Conservation (phyloP, 2,888 invertebrate species). For the Chorisops tibialis region DNA sequence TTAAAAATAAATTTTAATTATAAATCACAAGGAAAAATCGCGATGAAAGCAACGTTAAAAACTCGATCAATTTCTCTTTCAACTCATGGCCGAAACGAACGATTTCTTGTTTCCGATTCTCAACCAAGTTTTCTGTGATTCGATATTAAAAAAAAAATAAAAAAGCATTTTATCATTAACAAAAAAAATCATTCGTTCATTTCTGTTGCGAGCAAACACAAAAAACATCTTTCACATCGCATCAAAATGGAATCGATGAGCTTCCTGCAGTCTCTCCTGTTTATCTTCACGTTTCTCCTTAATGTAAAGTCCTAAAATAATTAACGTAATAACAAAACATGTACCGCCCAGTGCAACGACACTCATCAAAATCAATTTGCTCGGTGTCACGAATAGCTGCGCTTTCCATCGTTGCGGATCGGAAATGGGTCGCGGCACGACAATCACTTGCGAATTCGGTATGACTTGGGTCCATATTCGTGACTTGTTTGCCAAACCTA, state of each 20-base stretch:
- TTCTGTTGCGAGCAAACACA: conserved; percentile 6
- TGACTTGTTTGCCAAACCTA: conserved; percentile 69
- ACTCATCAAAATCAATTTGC: conserved; percentile 87
- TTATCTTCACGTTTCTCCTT: conserved; percentile 83
- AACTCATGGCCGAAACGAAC: too few relatives aligned
- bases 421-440: conserved; percentile 80
- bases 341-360: conserved; percentile 84
- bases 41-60: too few relatives aligned
- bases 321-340: conserved; percentile 77
- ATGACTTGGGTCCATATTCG: conserved; percentile 88
- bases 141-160: too few relatives aligned
- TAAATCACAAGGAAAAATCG: too few relatives aligned
- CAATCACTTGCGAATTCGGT: conserved; percentile 96
- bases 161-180: conserved; percentile 14
- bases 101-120: too few relatives aligned
- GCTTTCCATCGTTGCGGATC: conserved; percentile 82
- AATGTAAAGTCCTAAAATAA: conserved; percentile 83
- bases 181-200: neutral
- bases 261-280: conserved; percentile 73
- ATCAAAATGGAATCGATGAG: conserved; percentile 81
- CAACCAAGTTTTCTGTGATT: too few relatives aligned
- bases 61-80: too few relatives aligned
- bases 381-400: conserved; percentile 91
- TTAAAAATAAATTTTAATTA: conserved; percentile 8
- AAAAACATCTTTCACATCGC: conserved; percentile 62